phyloP scores from a whole-genome alignment of 2,888 invertebrate genomes.

The Rhabditophanes sp. region DNA sequence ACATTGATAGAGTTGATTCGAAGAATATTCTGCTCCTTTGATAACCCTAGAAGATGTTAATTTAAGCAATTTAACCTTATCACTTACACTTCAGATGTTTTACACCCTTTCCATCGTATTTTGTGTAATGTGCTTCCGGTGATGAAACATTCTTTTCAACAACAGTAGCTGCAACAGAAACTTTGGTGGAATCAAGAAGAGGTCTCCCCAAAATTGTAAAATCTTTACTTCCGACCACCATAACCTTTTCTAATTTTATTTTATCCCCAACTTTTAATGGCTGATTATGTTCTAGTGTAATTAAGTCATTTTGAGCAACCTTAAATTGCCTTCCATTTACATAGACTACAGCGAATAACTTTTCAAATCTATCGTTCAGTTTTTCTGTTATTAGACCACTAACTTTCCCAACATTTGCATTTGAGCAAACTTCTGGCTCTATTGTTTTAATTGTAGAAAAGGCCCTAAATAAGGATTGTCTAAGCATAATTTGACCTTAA shows the following conservation, averaged over 20 bases:
- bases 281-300: constrained; percentile 43
- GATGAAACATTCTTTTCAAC: constrained; percentile 46
- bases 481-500: too few relatives aligned
- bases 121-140: constrained; percentile 28
- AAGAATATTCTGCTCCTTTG: too few relatives aligned
- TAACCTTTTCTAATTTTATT: constrained; percentile 48
- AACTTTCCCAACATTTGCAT: too few relatives aligned
- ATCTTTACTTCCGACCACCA: constrained; percentile 47
- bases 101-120: constrained; percentile 24
- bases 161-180: constrained; percentile 47
- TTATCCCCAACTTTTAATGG: constrained; percentile 47
- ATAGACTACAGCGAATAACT: constrained; percentile 48
- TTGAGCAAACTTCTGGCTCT: too few relatives aligned
- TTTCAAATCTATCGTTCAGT: too few relatives aligned
- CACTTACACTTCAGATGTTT: constrained; percentile 23
- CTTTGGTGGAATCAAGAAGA: constrained; percentile 44
- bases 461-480: too few relatives aligned
- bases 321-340: constrained; percentile 46
- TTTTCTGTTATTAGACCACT: too few relatives aligned
- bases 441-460: too few relatives aligned
- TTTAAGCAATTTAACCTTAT: too few relatives aligned
- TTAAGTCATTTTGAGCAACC: constrained; percentile 46
- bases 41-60: too few relatives aligned
- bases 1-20: too few relatives aligned
- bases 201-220: constrained; percentile 48